Conservation (phyloP, 1,140 invertebrate species). For the Monochamus saltuarius region DNA sequence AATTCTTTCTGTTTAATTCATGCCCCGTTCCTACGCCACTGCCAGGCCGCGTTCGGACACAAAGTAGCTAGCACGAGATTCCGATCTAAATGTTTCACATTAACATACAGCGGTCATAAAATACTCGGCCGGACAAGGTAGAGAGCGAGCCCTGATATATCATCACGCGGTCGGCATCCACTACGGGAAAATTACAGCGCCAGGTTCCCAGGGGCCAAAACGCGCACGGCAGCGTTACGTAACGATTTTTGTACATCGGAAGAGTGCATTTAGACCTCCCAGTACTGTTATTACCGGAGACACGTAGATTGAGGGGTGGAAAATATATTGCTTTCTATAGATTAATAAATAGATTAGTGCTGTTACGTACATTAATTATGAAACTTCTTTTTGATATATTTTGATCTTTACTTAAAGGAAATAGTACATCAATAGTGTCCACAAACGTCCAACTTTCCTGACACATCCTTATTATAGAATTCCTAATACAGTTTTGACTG, state of each 20-base stretch:
- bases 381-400: too few species aligned
- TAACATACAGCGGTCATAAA: slow-evolving; percentile 51
- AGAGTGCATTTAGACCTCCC: slow-evolving; percentile 9
- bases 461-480: too few species aligned
- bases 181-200: slow-evolving; percentile 28
- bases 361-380: too few species aligned
- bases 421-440: too few species aligned
- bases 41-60: slow-evolving; percentile 10
- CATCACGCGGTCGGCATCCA: slow-evolving; percentile 24
- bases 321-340: too few species aligned
- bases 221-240: slow-evolving; percentile 28
- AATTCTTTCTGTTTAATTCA: background rate
- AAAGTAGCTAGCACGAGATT: slow-evolving; percentile 47
- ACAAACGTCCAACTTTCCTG: too few species aligned
- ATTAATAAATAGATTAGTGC: too few species aligned
- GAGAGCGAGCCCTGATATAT: slow-evolving; percentile 28
- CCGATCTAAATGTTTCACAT: slow-evolving; percentile 52
- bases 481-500: too few species aligned
- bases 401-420: too few species aligned
- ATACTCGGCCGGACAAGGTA: slow-evolving; percentile 39
- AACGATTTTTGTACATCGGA: slow-evolving; percentile 24
- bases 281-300: too few species aligned
- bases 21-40: background rate
- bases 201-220: slow-evolving; percentile 19
- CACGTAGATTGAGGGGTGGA: too few species aligned